Conservation (phyloP, 1,140 invertebrate species). For the Lethrus apterus region DNA sequence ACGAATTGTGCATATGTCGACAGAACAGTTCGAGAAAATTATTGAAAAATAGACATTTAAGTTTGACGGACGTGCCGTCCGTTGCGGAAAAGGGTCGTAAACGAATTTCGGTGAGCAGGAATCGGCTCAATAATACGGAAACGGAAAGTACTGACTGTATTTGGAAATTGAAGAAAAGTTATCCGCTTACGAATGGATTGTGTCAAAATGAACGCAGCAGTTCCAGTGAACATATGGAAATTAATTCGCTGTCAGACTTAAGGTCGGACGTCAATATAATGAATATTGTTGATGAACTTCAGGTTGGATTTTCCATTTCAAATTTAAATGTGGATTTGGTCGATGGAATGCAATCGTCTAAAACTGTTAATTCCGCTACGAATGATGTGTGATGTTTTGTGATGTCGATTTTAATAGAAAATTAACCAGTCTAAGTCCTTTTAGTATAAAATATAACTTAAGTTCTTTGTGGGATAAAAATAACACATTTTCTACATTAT, state of each 20-base stretch:
- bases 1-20: slow-evolving; percentile 5
- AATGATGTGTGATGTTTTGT: neutral
- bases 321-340: neutral
- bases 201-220: neutral
- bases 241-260: neutral
- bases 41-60: slow-evolving; percentile 2
- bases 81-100: neutral
- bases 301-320: slow-evolving; percentile 1
- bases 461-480: too few relatives aligned
- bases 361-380: too few relatives aligned
- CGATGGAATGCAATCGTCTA: neutral
- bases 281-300: slow-evolving; percentile 2
- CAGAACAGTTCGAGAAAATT: neutral
- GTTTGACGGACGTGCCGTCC: neutral
- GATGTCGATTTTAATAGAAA: too few relatives aligned
- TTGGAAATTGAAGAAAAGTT: slow-evolving; percentile 10
- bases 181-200: neutral
- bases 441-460: too few relatives aligned
- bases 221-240: neutral
- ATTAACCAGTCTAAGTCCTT: too few relatives aligned
- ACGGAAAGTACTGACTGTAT: slow-evolving; percentile 1
- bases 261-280: neutral
- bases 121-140: neutral
- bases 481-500: too few relatives aligned
- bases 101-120: too few relatives aligned